Evolutionary conservation across 2,113 vertebrate species (phyloP), one percentile per base, ranked within the genome.

Genomic region (Columba livia): DNA sequence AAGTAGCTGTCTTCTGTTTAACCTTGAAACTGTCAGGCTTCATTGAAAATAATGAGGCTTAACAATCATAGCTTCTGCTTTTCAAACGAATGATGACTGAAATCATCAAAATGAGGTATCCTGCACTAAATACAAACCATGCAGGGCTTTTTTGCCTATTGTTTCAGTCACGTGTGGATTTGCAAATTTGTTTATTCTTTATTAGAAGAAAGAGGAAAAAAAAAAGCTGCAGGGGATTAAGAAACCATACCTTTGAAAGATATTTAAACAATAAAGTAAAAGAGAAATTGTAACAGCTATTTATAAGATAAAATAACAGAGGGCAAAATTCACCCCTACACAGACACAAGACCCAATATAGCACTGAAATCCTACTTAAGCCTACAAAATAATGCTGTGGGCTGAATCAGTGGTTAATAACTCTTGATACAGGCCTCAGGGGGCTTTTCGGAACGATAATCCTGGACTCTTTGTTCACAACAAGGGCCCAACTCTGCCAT

Each of bases 1-100:
- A 97, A 97, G 96, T 97, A 96, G 93, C 95, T 97, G 96, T 96
- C 97, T 97, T 96, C 97, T 97, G 95, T 92, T 97, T 97, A 95
- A 97, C 95, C 92, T 95, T 96, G 96, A 93, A 96, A 96, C 94
- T 95, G 96, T 96, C 96, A 97, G 90, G 97, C 97, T 94, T 96
- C 97, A 96, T 96, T 97, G 97, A 95, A 97, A 97, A 96, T 97
- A 97, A 97, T 51, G 95, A 97, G 97, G 95, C 97, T 97, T 96
- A 97, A 90, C 97, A 95, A 97, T 95, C 93, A 88, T 93, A 96
- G 90, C 79, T 96, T 75, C 93, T 96, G 85, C 90, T 94, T 90
- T 96, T 94, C 87, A 91, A 94, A 96, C 66, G 89, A 94, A 95
- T 94, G 95, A 96, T 93, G 96, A 96, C 73, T 93, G 95, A 96